phyloP scores from a whole-genome alignment of 2,888 invertebrate genomes.

The Microplitis deprimator region DNA sequence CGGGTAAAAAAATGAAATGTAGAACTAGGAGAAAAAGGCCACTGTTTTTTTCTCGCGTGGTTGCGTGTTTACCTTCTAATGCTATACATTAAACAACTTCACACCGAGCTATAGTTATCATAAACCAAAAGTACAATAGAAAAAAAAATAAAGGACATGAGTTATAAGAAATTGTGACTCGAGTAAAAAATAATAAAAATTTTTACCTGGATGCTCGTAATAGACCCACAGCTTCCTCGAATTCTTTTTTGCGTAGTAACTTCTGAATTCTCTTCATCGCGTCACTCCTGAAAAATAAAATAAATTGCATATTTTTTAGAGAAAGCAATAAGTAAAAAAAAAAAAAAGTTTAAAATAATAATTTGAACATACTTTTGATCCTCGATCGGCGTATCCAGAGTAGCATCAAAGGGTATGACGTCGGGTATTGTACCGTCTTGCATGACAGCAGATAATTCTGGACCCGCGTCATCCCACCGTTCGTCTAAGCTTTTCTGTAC shows the following conservation, averaged over 20 bases:
- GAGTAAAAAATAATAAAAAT: constrained; percentile 25
- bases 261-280: constrained; percentile 91
- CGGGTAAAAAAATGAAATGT: neutral
- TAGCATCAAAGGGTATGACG: constrained; percentile 88
- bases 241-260: constrained; percentile 79
- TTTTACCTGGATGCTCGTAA: constrained; percentile 83
- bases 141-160: neutral
- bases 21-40: neutral
- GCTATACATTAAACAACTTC: neutral
- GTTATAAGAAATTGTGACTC: neutral
- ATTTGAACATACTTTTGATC: constrained; percentile 83
- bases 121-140: constrained; percentile 7
- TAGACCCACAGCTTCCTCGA: constrained; percentile 85
- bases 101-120: neutral
- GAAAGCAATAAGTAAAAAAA: too few species aligned
- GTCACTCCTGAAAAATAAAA: constrained; percentile 76
- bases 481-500: constrained; percentile 71
- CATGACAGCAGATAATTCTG: constrained; percentile 77
- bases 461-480: constrained; percentile 79
- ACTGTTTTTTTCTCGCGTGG: neutral
- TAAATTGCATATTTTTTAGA: constrained; percentile 5
- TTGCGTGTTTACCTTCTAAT: neutral
- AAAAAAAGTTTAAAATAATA: constrained; percentile 23
- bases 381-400: constrained; percentile 86
- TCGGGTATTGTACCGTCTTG: constrained; percentile 75